Evolutionary conservation across 1,140 invertebrate genomes (phyloP).

Genomic region (Hestina assimilis): DNA sequence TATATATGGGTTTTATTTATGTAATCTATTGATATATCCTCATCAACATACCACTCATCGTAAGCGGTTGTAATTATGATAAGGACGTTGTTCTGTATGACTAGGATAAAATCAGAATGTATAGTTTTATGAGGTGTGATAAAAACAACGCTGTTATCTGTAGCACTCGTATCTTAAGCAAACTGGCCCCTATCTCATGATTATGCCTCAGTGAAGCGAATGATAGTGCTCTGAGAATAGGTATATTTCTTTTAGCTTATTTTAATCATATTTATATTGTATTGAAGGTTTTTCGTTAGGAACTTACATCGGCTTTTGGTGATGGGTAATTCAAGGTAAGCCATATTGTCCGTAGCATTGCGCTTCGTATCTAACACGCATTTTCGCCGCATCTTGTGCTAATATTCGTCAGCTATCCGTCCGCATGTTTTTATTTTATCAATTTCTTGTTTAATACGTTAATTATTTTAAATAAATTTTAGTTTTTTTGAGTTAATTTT

Average conservation of each 20-base stretch:
- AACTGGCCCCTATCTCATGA: conserved; percentile 56
- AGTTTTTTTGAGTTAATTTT: conserved; percentile 19
- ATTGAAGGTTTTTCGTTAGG: conserved; percentile 36
- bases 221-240: conserved; percentile 28
- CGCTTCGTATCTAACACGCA: conserved; percentile 53
- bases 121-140: conserved; percentile 33
- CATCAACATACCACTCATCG: conserved; percentile 27
- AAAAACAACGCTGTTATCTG: conserved; percentile 49
- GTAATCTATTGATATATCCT: conserved; percentile 41
- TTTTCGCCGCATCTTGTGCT: conserved; percentile 54
- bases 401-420: conserved; percentile 27
- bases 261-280: conserved; percentile 7
- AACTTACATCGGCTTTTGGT: conserved; percentile 59
- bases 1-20: conserved; percentile 74
- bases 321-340: conserved; percentile 68
- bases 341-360: conserved; percentile 38
- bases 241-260: conserved; percentile 19
- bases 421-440: conserved; percentile 10
- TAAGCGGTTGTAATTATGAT: conserved; percentile 19
- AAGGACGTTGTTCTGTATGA: conserved; percentile 1
- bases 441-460: conserved; percentile 13
- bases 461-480: conserved; percentile 10
- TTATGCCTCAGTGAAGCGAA: conserved; percentile 46
- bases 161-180: conserved; percentile 50
- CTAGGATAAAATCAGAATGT: conserved; percentile 26